Evolutionary conservation across 2,113 vertebrate species (phyloP).

Genomic region (Hyla sarda): DNA sequence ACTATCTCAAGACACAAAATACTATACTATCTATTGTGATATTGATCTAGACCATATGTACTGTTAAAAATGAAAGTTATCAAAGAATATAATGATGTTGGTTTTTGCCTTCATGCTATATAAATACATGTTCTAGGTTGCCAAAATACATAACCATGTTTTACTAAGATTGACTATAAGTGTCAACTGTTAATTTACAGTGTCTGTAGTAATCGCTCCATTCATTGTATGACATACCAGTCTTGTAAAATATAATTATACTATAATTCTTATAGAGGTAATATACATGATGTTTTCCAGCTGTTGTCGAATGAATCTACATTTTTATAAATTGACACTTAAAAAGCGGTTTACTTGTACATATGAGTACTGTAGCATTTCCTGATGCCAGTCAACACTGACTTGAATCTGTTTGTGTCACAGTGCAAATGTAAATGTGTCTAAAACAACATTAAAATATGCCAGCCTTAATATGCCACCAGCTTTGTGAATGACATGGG

Average conservation of each 20-base stretch:
- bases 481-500: background rate
- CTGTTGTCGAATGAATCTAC: background rate
- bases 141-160: background rate
- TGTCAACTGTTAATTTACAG: background rate
- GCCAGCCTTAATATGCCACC: background rate
- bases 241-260: slow-evolving; percentile 25
- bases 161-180: background rate
- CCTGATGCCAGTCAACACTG: background rate
- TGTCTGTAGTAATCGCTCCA: background rate
- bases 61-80: background rate
- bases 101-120: background rate
- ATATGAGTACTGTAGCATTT: background rate
- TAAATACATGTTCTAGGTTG: background rate
- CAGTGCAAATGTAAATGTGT: background rate
- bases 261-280: background rate
- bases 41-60: background rate
- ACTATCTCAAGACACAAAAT: too few species aligned
- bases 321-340: slow-evolving; percentile 12
- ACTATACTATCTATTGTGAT: too few species aligned
- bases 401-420: background rate
- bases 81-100: background rate
- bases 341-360: background rate
- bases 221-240: background rate
- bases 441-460: background rate
- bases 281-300: slow-evolving; percentile 20